Conservation (phyloP, 2,888 invertebrate species). For the Ophion obscuratus region DNA sequence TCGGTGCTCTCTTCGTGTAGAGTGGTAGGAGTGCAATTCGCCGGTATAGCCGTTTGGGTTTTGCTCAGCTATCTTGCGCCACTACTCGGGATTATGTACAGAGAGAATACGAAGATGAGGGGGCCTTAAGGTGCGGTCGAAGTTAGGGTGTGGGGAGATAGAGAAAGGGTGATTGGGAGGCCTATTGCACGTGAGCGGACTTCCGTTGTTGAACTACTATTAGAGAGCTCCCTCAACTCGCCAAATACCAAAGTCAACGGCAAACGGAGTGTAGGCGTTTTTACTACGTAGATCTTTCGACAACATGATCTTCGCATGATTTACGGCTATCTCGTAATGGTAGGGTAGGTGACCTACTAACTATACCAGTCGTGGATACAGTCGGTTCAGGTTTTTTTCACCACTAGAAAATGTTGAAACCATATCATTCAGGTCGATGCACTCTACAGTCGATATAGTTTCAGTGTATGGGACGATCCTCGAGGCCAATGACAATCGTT, state of each 20-base stretch:
- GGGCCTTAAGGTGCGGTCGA: conserved; percentile 13
- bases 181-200: conserved; percentile 79
- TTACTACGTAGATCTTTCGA: conserved; percentile 26
- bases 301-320: conserved; percentile 1
- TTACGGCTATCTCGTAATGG: conserved; percentile 15
- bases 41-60: conserved; percentile 61
- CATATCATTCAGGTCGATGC: too few species aligned
- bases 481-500: too few species aligned
- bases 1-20: conserved; percentile 67
- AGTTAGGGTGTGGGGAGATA: neutral
- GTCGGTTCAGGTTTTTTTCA: neutral
- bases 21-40: conserved; percentile 50
- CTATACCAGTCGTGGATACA: neutral
- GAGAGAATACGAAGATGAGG: conserved; percentile 25
- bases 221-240: conserved; percentile 61
- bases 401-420: neutral
- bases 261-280: conserved; percentile 19
- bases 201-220: conserved; percentile 73
- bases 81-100: conserved; percentile 43
- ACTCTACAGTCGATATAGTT: too few species aligned
- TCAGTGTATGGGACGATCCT: too few species aligned
- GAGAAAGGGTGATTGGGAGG: conserved; percentile 3
- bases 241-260: conserved; percentile 33
- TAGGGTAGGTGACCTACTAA: conserved; percentile 5
- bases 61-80: conserved; percentile 39